Evolutionary conservation across 2,113 vertebrate species (phyloP).

Genomic region (Bostrychus sinensis): DNA sequence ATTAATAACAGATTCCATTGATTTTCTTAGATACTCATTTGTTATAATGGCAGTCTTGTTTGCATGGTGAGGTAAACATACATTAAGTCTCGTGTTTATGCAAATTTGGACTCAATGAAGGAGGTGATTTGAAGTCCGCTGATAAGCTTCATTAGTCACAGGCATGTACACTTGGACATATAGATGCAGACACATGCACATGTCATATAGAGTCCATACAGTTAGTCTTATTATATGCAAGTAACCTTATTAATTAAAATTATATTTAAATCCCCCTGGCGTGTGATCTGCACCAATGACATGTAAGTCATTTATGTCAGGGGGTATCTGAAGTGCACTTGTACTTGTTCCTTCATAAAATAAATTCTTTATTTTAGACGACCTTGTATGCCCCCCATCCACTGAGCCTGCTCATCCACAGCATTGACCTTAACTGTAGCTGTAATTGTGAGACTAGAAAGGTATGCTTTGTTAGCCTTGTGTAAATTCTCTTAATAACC

Average conservation of each 20-base stretch:
- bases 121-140: conserved; percentile 58
- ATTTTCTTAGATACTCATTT: conserved; percentile 50
- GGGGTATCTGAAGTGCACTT: conserved; percentile 1
- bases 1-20: conserved; percentile 62
- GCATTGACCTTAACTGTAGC: conserved; percentile 54
- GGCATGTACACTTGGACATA: conserved; percentile 68
- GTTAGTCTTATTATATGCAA: conserved; percentile 77
- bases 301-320: conserved; percentile 31
- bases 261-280: conserved; percentile 73
- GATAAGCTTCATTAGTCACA: conserved; percentile 76
- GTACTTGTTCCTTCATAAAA: background rate
- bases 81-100: conserved; percentile 18
- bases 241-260: conserved; percentile 78
- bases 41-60: conserved; percentile 23
- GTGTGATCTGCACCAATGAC: conserved; percentile 54
- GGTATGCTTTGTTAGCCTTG: conserved; percentile 57
- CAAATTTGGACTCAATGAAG: conserved; percentile 46
- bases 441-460: conserved; percentile 43
- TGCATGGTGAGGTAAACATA: conserved; percentile 34
- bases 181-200: conserved; percentile 34
- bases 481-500: conserved; percentile 55
- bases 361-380: conserved; percentile 16
- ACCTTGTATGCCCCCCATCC: conserved; percentile 39
- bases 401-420: conserved; percentile 48
- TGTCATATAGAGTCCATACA: conserved; percentile 35